Conservation (phyloP, 2,797 vertebrate genomes). For the Tympanoctomys barrerae region DNA sequence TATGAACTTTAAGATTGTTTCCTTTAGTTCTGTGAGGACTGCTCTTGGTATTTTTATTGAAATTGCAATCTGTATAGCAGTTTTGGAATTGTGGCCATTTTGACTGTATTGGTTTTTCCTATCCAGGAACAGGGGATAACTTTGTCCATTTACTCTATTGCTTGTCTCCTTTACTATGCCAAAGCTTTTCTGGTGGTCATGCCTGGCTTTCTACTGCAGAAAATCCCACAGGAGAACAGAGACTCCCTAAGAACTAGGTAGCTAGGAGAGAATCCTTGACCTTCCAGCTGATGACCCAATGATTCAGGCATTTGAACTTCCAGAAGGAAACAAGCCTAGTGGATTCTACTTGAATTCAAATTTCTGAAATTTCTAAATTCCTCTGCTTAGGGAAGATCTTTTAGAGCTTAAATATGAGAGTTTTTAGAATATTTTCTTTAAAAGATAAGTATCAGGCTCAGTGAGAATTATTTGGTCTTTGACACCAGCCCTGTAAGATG, state of each 20-base stretch:
- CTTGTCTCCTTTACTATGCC: not conserved
- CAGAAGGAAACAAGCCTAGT: not conserved
- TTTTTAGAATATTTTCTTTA: not conserved
- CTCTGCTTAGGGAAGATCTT: not conserved
- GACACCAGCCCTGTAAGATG: not conserved
- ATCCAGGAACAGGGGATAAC: not conserved
- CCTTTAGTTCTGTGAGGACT: not conserved
- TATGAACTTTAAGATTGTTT: not conserved
- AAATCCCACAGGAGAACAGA: not conserved
- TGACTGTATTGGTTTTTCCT: not conserved
- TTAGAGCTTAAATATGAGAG: not conserved
- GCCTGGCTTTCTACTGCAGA: not conserved
- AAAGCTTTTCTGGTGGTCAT: not conserved
- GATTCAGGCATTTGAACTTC: not conserved
- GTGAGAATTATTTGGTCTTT: not conserved
- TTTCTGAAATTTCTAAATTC: not conserved
- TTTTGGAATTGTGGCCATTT: not conserved
- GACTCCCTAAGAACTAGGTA: not conserved
- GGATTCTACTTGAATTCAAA: not conserved
- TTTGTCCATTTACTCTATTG: not conserved
- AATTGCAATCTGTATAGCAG: not conserved
- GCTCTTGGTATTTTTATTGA: not conserved
- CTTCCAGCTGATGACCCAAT: not conserved
- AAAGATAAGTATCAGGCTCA: not conserved
- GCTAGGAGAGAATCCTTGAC: not conserved